Percentiles rank a stretch among this genome's conserved stretches.
phyloP scores from a whole-genome alignment of 2,113 vertebrate genomes.

The Zeus faber region DNA sequence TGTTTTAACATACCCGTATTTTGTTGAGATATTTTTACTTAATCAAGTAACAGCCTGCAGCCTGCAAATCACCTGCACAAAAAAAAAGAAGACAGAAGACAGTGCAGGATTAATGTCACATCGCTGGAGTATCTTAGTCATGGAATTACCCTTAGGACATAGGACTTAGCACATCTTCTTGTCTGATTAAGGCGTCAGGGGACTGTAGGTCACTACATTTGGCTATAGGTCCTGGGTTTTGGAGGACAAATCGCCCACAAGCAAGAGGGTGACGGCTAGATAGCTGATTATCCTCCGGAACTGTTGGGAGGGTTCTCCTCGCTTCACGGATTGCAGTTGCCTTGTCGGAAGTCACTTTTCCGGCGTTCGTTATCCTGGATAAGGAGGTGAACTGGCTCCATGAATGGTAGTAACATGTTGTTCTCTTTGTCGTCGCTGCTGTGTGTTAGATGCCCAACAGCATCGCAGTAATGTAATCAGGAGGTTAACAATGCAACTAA shows the following conservation, averaged over 20 bases:
- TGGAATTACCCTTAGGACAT: not conserved
- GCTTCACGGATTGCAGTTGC: not conserved
- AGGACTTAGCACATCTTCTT: not conserved
- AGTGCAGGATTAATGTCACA: not conserved
- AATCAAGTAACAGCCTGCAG: too few species aligned
- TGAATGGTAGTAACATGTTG: too few species aligned
- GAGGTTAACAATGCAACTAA: not conserved
- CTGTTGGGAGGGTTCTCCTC: slow-evolving; percentile 1
- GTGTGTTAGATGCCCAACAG: too few species aligned
- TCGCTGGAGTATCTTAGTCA: not conserved
- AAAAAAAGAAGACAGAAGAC: not conserved
- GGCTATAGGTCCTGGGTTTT: slow-evolving; percentile 1
- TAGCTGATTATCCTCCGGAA: slow-evolving; percentile 1
- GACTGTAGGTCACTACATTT: slow-evolving; percentile 2
- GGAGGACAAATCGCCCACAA: not conserved
- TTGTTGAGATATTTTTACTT: slow-evolving; percentile 2
- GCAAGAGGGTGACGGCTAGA: slow-evolving; percentile 4
- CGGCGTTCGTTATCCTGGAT: not conserved
- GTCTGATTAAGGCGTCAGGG: not conserved
- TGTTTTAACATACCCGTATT: not conserved
- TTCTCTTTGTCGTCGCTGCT: too few species aligned
- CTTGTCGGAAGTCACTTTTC: not conserved
- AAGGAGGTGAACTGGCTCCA: not conserved
- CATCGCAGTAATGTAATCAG: too few species aligned
- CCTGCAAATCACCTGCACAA: too few species aligned